Evolutionary conservation across 2,888 invertebrate genomes (phyloP).

Genomic region (Endomychus coccineus): DNA sequence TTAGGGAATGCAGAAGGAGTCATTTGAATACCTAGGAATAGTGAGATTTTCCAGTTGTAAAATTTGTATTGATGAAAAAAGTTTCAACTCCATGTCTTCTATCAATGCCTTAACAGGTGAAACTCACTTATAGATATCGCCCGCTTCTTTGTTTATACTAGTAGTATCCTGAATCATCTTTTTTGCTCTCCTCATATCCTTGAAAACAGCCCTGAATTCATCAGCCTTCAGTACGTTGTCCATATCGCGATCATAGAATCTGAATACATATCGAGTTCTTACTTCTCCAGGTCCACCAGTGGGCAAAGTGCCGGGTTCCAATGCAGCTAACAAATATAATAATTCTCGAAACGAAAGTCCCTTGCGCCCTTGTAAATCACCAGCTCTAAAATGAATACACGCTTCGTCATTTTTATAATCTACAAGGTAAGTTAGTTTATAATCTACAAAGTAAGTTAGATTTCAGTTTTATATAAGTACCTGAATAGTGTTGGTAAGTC

Average conservation of each 20-base stretch:
- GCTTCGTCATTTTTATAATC: background rate
- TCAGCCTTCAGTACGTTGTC: constrained; percentile 48
- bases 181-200: constrained; percentile 48
- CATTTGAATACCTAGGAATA: no score
- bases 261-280: constrained; percentile 35
- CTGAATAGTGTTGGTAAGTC: constrained; percentile 46
- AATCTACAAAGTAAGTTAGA: background rate
- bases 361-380: constrained; percentile 47
- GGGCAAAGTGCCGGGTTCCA: constrained; percentile 63
- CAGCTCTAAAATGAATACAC: constrained; percentile 43
- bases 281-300: constrained; percentile 57
- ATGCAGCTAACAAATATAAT: constrained; percentile 54
- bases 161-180: constrained; percentile 49
- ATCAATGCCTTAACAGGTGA: no score
- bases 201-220: constrained; percentile 54
- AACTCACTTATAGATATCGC: constrained; percentile 36
- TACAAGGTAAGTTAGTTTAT: background rate
- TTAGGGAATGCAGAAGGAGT: no score
- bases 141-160: constrained; percentile 50
- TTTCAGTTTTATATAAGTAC: constrained; percentile 31
- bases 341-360: constrained; percentile 52
- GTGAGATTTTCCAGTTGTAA: no score
- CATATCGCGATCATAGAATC: constrained; percentile 53
- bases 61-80: background rate
- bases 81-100: no score